phyloP scores from a whole-genome alignment of 64 coral and sea anemone genomes.

The Montipora sp. region DNA sequence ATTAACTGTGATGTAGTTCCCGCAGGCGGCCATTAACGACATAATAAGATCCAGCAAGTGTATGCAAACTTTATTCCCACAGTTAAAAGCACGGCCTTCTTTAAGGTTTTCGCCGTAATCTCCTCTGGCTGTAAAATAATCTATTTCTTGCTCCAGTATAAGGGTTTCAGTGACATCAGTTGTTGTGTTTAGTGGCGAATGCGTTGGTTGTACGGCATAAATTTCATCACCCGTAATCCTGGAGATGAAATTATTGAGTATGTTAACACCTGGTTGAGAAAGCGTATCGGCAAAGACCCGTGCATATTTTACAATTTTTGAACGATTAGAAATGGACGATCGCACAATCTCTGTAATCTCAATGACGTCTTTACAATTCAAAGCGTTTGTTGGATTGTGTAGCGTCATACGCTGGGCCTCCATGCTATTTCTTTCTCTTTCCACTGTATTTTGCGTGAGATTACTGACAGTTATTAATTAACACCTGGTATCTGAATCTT shows the following conservation, averaged over 20 bases:
- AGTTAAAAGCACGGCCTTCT: too few species aligned
- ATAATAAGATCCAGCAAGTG: constrained; percentile 37
- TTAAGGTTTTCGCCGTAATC: background rate
- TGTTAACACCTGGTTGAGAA: background rate
- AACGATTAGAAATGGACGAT: background rate
- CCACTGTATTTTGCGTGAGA: background rate
- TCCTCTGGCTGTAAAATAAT: background rate
- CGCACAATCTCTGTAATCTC: background rate
- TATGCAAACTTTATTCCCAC: background rate
- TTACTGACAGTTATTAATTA: background rate
- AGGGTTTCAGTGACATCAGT: background rate
- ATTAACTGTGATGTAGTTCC: background rate
- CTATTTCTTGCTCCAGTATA: background rate
- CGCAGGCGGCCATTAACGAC: background rate
- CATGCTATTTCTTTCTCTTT: background rate
- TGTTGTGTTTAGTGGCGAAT: background rate
- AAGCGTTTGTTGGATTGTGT: background rate
- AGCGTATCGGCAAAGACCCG: background rate
- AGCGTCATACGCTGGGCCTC: background rate
- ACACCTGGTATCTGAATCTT: background rate
- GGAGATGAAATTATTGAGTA: constrained; percentile 8
- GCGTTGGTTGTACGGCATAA: background rate
- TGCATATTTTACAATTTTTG: background rate
- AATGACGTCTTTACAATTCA: constrained; percentile 15
- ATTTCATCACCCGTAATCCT: background rate